A percentile compares a stretch with the other conserved stretches of the same genome.
Evolutionary conservation across 2,888 invertebrate species (phyloP).

Genomic region (Cybosia mesomella): DNA sequence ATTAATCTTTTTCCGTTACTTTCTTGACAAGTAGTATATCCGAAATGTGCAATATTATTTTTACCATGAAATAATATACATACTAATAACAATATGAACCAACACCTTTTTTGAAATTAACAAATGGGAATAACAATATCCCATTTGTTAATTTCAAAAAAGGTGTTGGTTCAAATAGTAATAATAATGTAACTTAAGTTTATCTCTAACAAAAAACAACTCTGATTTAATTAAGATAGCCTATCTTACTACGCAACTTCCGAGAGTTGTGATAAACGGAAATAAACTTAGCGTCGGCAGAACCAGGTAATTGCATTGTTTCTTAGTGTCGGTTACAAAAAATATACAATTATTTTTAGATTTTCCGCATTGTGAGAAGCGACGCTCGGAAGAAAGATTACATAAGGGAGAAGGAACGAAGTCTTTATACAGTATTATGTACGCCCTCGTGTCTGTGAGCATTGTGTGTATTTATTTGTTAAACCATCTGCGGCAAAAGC

Average conservation of each 20-base stretch:
- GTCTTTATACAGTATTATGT: constrained; percentile 12
- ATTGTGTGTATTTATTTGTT: constrained; percentile 17
- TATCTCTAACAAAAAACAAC: background rate
- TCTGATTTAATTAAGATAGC: background rate
- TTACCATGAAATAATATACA: no score
- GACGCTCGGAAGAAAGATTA: constrained; percentile 19
- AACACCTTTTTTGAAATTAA: no score
- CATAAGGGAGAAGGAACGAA: constrained; percentile 12
- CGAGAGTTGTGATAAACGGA: background rate
- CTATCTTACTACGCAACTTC: background rate
- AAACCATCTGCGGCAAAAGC: constrained; percentile 5
- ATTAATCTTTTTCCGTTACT: no score
- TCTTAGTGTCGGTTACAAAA: constrained; percentile 15
- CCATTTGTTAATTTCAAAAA: no score
- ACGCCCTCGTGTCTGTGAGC: constrained; percentile 9
- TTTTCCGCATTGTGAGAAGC: constrained; percentile 13
- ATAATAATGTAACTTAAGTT: no score
- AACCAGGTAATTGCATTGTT: constrained; percentile 18
- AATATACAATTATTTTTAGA: constrained; percentile 18
- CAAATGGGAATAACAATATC: no score
- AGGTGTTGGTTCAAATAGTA: background rate
- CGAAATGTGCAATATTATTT: no score
- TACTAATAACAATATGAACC: no score
- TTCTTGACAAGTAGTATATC: no score
- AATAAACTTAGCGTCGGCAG: constrained; percentile 10